Conservation (phyloP, 2,797 vertebrate genomes). For the Vespertilio murinus region DNA sequence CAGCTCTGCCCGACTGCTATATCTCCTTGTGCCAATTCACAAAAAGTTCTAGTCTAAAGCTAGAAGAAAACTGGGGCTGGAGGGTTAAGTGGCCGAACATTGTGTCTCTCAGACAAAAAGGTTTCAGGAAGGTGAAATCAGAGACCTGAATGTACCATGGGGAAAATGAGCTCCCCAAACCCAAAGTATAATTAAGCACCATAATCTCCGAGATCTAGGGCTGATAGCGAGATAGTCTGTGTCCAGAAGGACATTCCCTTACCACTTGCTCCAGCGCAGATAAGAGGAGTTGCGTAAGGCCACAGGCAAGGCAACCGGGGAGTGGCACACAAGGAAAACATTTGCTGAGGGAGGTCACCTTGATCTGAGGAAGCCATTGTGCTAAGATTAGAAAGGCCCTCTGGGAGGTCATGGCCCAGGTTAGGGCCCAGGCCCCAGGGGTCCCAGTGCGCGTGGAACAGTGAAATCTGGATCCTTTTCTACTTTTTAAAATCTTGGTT, state of each 20-base stretch:
- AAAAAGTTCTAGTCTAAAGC: neutral
- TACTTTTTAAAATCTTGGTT: neutral
- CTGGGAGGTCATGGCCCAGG: neutral
- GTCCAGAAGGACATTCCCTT: neutral
- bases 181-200: neutral
- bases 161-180: neutral
- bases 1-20: neutral
- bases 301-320: neutral
- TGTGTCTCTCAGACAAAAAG: neutral
- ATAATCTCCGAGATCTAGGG: neutral
- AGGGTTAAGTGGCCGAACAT: neutral
- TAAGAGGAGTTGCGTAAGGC: constrained; percentile 10
- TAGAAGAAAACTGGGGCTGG: neutral
- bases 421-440: rapidly evolving
- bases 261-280: neutral
- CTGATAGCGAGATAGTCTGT: neutral
- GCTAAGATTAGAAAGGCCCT: constrained; percentile 20
- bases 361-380: constrained; percentile 49
- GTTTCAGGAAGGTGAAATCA: constrained; percentile 46
- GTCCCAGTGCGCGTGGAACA: neutral
- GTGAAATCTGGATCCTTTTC: neutral
- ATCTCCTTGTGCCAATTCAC: neutral
- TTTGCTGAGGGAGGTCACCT: constrained; percentile 38
- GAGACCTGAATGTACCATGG: neutral
- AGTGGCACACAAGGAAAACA: neutral